phyloP scores from a whole-genome alignment of 2,113 vertebrate genomes.

The Cebus imitator region DNA sequence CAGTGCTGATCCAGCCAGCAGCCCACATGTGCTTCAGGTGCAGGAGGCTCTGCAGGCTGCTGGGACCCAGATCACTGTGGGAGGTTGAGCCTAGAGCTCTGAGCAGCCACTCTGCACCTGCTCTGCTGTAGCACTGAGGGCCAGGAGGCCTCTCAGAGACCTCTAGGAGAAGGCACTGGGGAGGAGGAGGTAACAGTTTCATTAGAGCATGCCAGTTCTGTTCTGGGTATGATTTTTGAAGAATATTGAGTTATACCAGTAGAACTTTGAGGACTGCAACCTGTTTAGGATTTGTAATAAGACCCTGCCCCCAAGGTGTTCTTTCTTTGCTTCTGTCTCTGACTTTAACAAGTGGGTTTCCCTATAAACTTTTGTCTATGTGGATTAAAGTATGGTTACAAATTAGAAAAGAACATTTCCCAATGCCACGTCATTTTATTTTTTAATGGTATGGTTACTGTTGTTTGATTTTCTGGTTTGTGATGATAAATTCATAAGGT shows the following conservation, averaged over 20 bases:
- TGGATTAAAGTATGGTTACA: not conserved
- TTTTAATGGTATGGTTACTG: not conserved
- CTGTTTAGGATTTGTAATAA: not conserved
- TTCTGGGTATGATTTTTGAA: not conserved
- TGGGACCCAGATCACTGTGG: accelerated
- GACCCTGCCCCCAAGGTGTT: not conserved
- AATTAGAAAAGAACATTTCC: not conserved
- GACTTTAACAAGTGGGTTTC: not conserved
- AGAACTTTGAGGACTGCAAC: not conserved
- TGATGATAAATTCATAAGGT: not conserved
- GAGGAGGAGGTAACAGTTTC: not conserved
- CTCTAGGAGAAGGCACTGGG: not conserved
- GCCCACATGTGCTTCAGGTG: accelerated
- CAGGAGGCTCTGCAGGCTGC: not conserved
- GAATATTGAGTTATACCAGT: not conserved
- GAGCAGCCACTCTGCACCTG: accelerated
- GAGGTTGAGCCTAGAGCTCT: accelerated
- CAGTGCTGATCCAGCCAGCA: not conserved
- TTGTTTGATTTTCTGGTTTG: not conserved
- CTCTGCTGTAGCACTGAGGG: not conserved
- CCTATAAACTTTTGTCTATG: not conserved
- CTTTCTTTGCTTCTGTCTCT: not conserved
- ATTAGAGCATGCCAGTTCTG: not conserved
- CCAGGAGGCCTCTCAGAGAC: not conserved
- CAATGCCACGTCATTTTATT: not conserved